Evolutionary conservation across 1,140 invertebrate species (phyloP).

Genomic region (Probaryconus sp.): DNA sequence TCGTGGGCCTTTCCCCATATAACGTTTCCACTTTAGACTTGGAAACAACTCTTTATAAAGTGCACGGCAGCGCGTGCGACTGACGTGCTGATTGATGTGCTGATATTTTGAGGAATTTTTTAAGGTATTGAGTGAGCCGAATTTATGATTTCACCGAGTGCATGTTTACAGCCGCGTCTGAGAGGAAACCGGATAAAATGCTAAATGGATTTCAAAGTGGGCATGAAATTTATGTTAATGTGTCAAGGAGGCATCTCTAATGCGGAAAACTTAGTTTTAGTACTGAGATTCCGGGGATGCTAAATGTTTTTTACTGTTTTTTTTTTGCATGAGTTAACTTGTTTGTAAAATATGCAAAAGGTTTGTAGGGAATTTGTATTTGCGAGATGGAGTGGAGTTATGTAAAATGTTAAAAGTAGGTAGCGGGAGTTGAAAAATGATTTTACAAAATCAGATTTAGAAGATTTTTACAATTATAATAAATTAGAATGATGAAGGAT

Average conservation of each 20-base stretch:
- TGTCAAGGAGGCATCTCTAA: slow-evolving; percentile 13
- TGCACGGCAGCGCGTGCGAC: slow-evolving; percentile 26
- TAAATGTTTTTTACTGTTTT: no score
- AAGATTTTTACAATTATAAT: no score
- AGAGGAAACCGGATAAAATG: slow-evolving; percentile 6
- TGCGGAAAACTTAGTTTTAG: no score
- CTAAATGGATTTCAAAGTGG: background rate
- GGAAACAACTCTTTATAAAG: slow-evolving; percentile 42
- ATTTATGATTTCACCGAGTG: slow-evolving; percentile 28
- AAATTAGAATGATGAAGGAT: no score
- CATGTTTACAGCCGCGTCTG: background rate
- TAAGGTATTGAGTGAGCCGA: slow-evolving; percentile 44
- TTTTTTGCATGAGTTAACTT: no score
- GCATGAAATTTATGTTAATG: slow-evolving; percentile 30
- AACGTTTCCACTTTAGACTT: slow-evolving; percentile 8
- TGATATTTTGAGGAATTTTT: slow-evolving; percentile 39
- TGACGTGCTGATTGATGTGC: slow-evolving; percentile 43
- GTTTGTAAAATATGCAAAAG: no score
- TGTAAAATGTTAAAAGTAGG: no score
- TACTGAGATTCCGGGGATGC: no score
- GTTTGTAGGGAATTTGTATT: no score
- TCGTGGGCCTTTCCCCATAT: slow-evolving; percentile 16
- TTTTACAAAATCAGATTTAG: no score
- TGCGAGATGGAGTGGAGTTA: no score
- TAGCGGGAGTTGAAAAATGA: no score